These are phyloP conservation scores for Crocallis elinguaria DNA, from an alignment of 2,888 invertebrate genomes.

Conservation along the genomic window DNA sequence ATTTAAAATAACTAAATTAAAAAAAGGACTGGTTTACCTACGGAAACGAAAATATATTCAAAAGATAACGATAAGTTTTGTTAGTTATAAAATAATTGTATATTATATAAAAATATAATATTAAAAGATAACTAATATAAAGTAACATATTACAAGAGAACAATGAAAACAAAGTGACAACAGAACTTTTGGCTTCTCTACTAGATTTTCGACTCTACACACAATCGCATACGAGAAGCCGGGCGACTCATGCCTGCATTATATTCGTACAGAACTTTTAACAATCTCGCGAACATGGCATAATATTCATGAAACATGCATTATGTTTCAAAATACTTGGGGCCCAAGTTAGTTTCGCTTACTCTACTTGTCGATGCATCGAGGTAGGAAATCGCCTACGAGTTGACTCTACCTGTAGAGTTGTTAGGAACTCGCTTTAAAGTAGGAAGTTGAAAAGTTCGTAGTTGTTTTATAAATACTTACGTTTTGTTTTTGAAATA, in stretches of 20 bases:
- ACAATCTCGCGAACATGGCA: constrained; percentile 49
- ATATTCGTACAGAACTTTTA: constrained; percentile 55
- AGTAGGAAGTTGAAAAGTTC: neutral
- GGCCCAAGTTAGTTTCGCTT: neutral
- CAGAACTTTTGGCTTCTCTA: too few species aligned
- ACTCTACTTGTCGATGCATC: neutral
- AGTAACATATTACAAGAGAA: too few species aligned
- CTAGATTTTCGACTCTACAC: neutral
- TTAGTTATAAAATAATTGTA: too few species aligned
- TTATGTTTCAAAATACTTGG: constrained; percentile 34
- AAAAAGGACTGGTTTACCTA: too few species aligned
- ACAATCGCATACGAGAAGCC: constrained; percentile 32
- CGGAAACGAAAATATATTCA: too few species aligned
- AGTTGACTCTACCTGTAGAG: neutral
- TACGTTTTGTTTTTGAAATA: too few species aligned
- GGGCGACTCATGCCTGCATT: constrained; percentile 40
- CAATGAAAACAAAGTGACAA: too few species aligned
- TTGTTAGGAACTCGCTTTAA: neutral
- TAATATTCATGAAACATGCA: constrained; percentile 41
- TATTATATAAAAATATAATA: too few species aligned
- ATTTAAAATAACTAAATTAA: too few species aligned
- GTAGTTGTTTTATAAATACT: neutral
- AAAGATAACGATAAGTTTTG: too few species aligned
- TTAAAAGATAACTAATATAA: too few species aligned
- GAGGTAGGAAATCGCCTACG: constrained; percentile 1